phyloP scores from a whole-genome alignment of 2,113 vertebrate genomes.

The western clawed frog (Xenopus tropicalis) region UCB_Xtro_10.0 CM004446.2:30504001-30504500 shows the following conservation, averaged over 20 bases:
- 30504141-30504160: background rate
- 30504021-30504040: too few relatives aligned
- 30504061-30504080: too few relatives aligned
- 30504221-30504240: accelerated
- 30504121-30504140: background rate
- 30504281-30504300: background rate
- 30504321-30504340: background rate
- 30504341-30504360: constrained; percentile 1
- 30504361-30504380: too few relatives aligned
- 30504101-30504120: too few relatives aligned
- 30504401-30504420: background rate
- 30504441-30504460: background rate
- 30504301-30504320: background rate
- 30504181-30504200: too few relatives aligned
- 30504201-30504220: background rate
- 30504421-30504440: accelerated
- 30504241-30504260: too few relatives aligned
- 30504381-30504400: background rate
- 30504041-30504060: too few relatives aligned
- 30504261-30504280: too few relatives aligned
- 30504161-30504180: background rate
- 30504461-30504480: background rate
- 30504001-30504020: too few relatives aligned
- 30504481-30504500: background rate
- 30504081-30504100: too few relatives aligned